Conservation (phyloP, 2,888 invertebrate species). For the Drosophila putrida region DNA sequence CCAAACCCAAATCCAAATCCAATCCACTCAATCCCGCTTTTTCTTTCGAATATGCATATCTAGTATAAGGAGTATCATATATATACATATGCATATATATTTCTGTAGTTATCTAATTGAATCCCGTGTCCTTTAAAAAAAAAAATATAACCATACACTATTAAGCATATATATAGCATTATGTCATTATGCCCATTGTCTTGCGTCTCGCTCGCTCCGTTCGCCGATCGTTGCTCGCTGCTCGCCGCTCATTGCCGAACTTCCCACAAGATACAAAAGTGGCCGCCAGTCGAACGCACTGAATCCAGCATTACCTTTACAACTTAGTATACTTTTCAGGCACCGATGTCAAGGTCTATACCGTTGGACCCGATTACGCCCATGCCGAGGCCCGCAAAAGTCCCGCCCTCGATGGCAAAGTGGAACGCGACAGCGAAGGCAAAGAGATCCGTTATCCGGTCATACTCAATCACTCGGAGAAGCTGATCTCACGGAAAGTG, state of each 20-base stretch:
- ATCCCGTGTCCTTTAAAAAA: no score
- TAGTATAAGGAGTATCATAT: background rate
- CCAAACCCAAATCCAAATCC: background rate
- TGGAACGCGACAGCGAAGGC: constrained; percentile 98
- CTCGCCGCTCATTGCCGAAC: constrained; percentile 45
- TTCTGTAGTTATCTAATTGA: background rate
- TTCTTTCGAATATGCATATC: background rate
- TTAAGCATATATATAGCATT: constrained; percentile 19
- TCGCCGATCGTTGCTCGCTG: constrained; percentile 47
- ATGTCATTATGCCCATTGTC: constrained; percentile 35
- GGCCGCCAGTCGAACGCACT: constrained; percentile 79
- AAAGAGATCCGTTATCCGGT: constrained; percentile 99
- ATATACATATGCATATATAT: background rate
- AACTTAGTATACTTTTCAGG: constrained; percentile 87
- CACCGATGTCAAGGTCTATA: constrained; percentile 94
- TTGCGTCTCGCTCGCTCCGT: constrained; percentile 44
- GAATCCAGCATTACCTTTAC: constrained; percentile 86
- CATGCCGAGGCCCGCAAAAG: constrained; percentile 99
- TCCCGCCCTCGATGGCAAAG: constrained; percentile 99
- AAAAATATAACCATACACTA: constrained; percentile 5
- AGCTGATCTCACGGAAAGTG: constrained; percentile 98
- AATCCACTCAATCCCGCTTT: background rate
- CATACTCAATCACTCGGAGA: constrained; percentile 98
- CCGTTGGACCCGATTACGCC: constrained; percentile 99
- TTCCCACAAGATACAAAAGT: constrained; percentile 47